Evolutionary conservation across 2,113 vertebrate genomes (phyloP).

Genomic region (Aegithalos caudatus): DNA sequence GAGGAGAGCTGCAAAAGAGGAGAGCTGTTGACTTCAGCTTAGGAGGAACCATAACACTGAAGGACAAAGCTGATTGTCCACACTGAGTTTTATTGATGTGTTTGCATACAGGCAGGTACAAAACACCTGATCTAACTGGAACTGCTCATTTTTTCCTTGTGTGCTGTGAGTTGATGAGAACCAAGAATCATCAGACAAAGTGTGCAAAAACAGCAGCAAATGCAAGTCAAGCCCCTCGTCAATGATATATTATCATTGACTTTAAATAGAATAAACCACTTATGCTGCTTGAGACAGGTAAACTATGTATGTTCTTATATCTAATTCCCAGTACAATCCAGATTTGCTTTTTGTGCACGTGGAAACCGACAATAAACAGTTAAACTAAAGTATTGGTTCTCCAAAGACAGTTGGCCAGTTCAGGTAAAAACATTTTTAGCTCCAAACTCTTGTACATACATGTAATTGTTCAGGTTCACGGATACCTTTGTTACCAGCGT

Average conservation of each 20-base stretch:
- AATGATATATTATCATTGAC: neutral
- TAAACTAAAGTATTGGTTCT: slow-evolving; percentile 1
- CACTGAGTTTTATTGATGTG: neutral
- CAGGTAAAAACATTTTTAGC: slow-evolving; percentile 6
- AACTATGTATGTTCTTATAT: neutral
- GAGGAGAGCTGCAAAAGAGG: neutral
- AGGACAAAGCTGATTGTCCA: neutral
- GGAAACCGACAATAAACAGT: neutral
- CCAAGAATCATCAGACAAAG: neutral
- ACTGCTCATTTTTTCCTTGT: neutral
- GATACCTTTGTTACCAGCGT: neutral
- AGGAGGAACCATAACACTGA: neutral
- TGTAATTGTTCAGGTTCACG: neutral
- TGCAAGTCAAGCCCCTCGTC: neutral
- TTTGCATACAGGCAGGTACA: slow-evolving; percentile 22
- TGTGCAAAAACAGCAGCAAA: neutral
- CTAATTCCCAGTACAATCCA: neutral
- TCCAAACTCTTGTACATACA: neutral
- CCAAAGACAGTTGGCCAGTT: slow-evolving; percentile 13
- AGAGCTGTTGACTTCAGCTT: neutral
- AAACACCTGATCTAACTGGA: neutral
- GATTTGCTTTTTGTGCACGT: slow-evolving; percentile 5
- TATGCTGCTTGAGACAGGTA: neutral
- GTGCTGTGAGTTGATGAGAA: neutral
- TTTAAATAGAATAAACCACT: neutral